Percentiles rank a stretch among this genome's conserved stretches.
phyloP scores from a whole-genome alignment of 2,797 vertebrate species.

The Falco biarmicus region DNA sequence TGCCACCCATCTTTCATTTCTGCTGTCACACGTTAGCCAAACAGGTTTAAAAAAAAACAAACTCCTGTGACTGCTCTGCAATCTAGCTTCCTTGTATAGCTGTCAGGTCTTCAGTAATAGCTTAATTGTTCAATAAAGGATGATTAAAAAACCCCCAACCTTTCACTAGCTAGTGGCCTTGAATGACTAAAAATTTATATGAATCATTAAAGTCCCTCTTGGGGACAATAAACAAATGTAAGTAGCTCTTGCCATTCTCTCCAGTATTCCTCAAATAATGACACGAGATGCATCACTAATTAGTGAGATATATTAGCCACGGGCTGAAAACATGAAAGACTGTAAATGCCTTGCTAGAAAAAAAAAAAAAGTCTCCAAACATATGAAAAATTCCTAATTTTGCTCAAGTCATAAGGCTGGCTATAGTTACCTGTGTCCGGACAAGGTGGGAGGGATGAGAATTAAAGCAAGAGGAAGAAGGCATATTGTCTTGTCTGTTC shows the following conservation, averaged over 20 bases:
- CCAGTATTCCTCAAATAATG: neutral
- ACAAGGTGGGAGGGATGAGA: neutral
- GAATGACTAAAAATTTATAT: neutral
- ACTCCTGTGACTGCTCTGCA: neutral
- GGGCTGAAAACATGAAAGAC: neutral
- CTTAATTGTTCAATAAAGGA: neutral
- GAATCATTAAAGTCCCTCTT: neutral
- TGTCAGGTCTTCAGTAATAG: neutral
- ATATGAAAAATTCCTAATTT: neutral
- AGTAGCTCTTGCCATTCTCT: neutral
- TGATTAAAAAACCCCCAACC: neutral
- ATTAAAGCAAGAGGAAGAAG: neutral
- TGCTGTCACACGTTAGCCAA: neutral
- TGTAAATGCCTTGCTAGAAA: neutral
- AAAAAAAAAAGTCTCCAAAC: neutral
- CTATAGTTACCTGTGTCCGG: neutral
- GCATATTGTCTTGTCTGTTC: neutral
- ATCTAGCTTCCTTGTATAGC: neutral
- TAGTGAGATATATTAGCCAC: neutral
- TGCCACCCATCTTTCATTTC: neutral
- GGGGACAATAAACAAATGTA: neutral
- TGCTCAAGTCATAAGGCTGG: neutral
- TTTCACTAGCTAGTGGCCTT: neutral
- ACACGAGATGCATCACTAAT: neutral
- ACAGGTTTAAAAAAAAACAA: neutral